Base-by-base conservation (phyloP, 2,797 vertebrate genomes). In the Enoplosus armatus region DNA sequence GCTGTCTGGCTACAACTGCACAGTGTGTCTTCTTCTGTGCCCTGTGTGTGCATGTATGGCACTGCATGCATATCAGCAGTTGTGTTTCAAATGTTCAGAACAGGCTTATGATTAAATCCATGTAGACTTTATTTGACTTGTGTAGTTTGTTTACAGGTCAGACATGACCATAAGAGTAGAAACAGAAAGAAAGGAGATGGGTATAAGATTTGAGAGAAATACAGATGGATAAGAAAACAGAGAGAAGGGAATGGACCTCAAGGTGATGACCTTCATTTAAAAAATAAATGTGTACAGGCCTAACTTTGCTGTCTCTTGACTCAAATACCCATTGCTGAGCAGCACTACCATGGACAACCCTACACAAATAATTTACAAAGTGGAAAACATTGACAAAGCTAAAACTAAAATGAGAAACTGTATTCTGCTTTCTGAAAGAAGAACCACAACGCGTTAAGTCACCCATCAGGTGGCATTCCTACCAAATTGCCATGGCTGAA, bases 401-500 rank as follows among this genome's bases (percentile, higher is more conserved):
- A 50, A 77, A 79, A 37, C 60, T 73, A 15, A 35, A 83, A 67
- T 63, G 43, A 58, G 20, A 77, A 87, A 56, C 39, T 45, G 63
- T 54, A 70, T 43, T 53, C 35, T 16, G 35, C 20, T 73, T 35
- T n/a, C 64, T 64, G 15, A 82, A 82, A 83, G 54, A 69, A 70
- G 56, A 22, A 22, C 20, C 55, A 50, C 33, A 59, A 50, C 69
- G 80, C 83, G 87, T 92, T 77, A 77, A 78, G 81, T 85, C 64
- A 60, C 75, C 75, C 76, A 76, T 87, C 84, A 87, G 82, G 86
- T 87, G 73, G 66, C 70, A 62, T 84, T 88, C 68, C 51, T 67
- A 78, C 79, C 81, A 76, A 83, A 85, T 85, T 77, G 79, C 88
- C 83, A 85, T 69, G 75, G 77, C 67, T 67, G 82, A 84, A 88